A percentile compares a stretch with the other conserved stretches of the same genome.
phyloP scores from a whole-genome alignment of 2,113 vertebrate genomes.

The Panthera leo region DNA sequence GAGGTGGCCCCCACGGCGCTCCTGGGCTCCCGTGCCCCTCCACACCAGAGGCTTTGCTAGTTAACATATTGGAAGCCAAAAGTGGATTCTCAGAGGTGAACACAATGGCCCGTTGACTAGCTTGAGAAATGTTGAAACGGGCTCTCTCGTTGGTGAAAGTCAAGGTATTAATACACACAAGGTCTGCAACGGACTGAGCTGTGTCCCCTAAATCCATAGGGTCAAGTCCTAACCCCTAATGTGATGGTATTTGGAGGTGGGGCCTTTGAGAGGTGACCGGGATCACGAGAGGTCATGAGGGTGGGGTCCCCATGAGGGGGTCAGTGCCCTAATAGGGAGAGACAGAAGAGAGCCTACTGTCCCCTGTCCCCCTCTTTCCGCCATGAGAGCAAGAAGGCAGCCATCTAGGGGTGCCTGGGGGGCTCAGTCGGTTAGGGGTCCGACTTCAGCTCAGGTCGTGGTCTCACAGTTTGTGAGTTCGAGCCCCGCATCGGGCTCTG shows the following conservation, averaged over 20 bases:
- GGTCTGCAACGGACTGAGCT: accelerated
- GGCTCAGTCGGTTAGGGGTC: too few species aligned
- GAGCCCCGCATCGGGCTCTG: too few species aligned
- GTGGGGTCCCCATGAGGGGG: not conserved
- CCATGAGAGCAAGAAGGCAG: not conserved
- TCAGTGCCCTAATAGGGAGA: not conserved
- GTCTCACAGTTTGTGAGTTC: too few species aligned
- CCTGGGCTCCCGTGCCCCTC: not conserved
- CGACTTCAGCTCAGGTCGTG: too few species aligned
- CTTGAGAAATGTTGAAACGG: not conserved
- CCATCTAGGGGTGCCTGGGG: too few species aligned
- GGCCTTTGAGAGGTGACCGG: accelerated
- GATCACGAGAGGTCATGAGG: not conserved
- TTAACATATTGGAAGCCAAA: not conserved
- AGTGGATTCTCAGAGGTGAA: not conserved
- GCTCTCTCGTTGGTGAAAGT: accelerated
- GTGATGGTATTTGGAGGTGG: not conserved
- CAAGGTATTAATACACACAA: accelerated
- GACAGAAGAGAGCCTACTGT: not conserved
- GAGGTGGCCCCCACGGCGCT: not conserved
- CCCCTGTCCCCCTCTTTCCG: not conserved
- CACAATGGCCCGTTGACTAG: not conserved
- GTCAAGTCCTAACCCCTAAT: not conserved
- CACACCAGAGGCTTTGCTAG: not conserved
- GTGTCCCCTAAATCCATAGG: not conserved